Evolutionary conservation across 2,888 invertebrate genomes (phyloP), one percentile per base, ranked within the genome.

Genomic region (Frankliniella fusca): DNA sequence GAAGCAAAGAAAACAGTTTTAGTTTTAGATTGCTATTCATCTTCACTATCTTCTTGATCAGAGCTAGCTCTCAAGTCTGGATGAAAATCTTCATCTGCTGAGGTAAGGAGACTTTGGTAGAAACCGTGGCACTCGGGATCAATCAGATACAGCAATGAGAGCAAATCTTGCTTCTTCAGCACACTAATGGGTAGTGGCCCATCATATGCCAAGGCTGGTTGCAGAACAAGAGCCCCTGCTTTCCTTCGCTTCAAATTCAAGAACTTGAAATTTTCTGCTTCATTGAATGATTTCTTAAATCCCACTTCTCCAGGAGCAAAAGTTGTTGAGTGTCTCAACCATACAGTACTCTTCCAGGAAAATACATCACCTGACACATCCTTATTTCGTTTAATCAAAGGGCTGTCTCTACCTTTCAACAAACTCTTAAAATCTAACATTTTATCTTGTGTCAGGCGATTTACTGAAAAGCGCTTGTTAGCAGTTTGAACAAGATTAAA

Each of bases 281-380:
- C 15, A 7, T 65, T 7, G 7, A 65, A 20, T 65, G 65, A 18
- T 10, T 10, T 20, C 65, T 65, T 65, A 20, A 18, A 65, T 20
- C 15, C 65, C 7, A 65, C 20, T 7, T 7, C 20, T 15, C 65
- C 65, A 7, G 20, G 12, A 18, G 65, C 15, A 11, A 65, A 20
- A 20, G 11, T 18, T 20, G 7, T 65, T 18, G 15, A 18, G 20
- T 80, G 80, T 80, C 80, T 85, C 84, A 12, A 80, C 61, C 61
- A 84, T 84, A 48, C 84, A 83, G 80, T 85, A 85, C 81, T 84
- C 83, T 80, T 83, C 84, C 27, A 85, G 81, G 38, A 11, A 65
- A 65, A 65, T 20, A 7, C 7, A 7, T 65, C 15, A 15, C 65
- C 65, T 18, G 15, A 15, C 15, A 20, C 20, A 65, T 65, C 20